phyloP scores from a whole-genome alignment of 2,797 vertebrate species.

The Nasua narica region DNA sequence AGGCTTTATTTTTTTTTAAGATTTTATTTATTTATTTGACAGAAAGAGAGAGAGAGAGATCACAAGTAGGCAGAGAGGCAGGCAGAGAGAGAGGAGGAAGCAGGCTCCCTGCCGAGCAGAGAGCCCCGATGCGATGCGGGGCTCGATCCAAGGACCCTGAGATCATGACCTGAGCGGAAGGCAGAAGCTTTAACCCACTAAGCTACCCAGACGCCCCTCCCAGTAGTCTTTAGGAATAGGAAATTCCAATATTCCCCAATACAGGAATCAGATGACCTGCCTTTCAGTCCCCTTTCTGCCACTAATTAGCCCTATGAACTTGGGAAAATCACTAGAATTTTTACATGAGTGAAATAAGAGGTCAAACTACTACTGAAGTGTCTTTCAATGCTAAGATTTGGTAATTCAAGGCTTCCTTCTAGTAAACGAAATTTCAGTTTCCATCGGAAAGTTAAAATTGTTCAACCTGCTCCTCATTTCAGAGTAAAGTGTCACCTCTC shows the following conservation, averaged over 20 bases:
- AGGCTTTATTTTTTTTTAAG: neutral
- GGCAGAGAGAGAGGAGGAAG: too few species aligned
- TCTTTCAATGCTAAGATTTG: neutral
- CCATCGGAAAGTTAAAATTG: neutral
- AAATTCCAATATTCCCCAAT: neutral
- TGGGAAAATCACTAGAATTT: neutral
- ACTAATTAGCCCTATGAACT: neutral
- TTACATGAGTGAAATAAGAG: neutral
- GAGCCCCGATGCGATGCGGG: too few species aligned
- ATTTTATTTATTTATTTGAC: too few species aligned
- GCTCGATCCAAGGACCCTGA: too few species aligned
- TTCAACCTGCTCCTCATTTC: neutral
- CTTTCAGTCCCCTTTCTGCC: neutral
- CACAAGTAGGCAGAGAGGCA: too few species aligned
- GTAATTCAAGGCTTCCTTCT: neutral
- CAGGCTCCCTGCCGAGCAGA: too few species aligned
- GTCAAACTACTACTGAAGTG: neutral
- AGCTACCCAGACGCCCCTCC: too few species aligned
- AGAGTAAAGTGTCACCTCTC: neutral
- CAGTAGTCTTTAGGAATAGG: neutral
- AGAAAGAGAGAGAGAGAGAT: too few species aligned
- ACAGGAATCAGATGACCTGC: neutral
- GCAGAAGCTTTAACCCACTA: too few species aligned
- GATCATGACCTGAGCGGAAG: too few species aligned
- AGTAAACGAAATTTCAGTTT: slow-evolving; percentile 4